Conservation (phyloP, 1,140 invertebrate genomes). For the Micrasema minimum region DNA sequence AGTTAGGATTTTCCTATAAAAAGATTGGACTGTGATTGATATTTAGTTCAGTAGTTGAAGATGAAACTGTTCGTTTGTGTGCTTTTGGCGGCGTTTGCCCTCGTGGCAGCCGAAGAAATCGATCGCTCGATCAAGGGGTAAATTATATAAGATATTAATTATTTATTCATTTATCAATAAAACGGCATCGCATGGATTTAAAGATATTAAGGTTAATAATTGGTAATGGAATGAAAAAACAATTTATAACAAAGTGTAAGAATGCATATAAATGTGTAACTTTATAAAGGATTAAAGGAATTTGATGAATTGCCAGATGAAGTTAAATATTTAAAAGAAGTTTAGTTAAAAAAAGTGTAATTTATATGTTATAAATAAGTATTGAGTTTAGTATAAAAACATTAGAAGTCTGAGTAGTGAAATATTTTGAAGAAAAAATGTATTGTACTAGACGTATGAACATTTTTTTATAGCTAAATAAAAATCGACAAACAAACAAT, state of each 20-base stretch:
- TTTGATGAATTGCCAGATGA: background rate
- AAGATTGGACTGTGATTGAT: background rate
- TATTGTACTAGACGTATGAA: too few species aligned
- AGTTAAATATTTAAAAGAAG: too few species aligned
- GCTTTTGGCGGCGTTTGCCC: constrained; percentile 46
- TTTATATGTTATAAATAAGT: too few species aligned
- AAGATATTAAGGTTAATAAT: background rate
- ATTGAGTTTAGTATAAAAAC: too few species aligned
- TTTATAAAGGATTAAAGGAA: background rate
- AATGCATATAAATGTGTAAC: background rate
- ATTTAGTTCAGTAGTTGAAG: constrained; percentile 1
- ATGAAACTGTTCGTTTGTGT: constrained; percentile 44
- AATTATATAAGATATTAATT: background rate
- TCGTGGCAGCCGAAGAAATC: constrained; percentile 33
- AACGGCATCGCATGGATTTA: background rate
- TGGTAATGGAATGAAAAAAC: background rate
- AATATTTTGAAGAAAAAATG: too few species aligned
- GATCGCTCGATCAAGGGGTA: constrained; percentile 38
- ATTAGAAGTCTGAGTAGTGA: too few species aligned
- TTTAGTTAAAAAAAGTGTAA: too few species aligned
- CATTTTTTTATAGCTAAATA: too few species aligned
- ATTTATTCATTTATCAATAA: background rate
- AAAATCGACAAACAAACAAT: too few species aligned
- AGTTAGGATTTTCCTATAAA: constrained; percentile 2
- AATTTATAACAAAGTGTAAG: background rate